phyloP scores from a whole-genome alignment of 2,888 invertebrate genomes.

The Aphidius colemani region DNA sequence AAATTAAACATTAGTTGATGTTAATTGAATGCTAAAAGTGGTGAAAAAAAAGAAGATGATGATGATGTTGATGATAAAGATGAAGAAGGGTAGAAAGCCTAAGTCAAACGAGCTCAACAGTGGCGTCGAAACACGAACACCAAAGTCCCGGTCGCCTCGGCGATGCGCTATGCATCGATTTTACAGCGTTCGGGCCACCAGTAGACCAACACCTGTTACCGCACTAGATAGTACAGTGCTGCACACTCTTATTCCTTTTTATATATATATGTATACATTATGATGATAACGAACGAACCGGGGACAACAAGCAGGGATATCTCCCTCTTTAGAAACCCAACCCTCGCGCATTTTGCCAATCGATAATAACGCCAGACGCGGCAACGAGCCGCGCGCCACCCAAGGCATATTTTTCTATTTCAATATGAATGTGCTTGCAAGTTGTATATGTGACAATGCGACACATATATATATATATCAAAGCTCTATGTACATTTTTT shows the following conservation, averaged over 20 bases:
- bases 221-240: constrained; percentile 41
- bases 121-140: constrained; percentile 22
- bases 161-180: constrained; percentile 40
- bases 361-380: constrained; percentile 52
- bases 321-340: constrained; percentile 5
- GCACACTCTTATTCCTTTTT: constrained; percentile 17
- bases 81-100: constrained; percentile 9
- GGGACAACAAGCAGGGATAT: too few species aligned
- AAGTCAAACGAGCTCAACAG: constrained; percentile 7
- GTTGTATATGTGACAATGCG: too few species aligned
- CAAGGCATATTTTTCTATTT: constrained; percentile 1
- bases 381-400: constrained; percentile 34
- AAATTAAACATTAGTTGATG: too few species aligned
- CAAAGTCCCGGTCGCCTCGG: constrained; percentile 31
- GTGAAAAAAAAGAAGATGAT: too few species aligned
- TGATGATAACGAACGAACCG: too few species aligned
- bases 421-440: not conserved
- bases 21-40: too few species aligned
- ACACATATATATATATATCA: too few species aligned
- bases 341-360: constrained; percentile 39
- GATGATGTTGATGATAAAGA: not conserved
- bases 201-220: constrained; percentile 57
- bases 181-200: constrained; percentile 39
- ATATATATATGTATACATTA: not conserved
- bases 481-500: not conserved